Conservation (phyloP, 1,140 invertebrate species). For the Zeugodacus cucurbitae region DNA sequence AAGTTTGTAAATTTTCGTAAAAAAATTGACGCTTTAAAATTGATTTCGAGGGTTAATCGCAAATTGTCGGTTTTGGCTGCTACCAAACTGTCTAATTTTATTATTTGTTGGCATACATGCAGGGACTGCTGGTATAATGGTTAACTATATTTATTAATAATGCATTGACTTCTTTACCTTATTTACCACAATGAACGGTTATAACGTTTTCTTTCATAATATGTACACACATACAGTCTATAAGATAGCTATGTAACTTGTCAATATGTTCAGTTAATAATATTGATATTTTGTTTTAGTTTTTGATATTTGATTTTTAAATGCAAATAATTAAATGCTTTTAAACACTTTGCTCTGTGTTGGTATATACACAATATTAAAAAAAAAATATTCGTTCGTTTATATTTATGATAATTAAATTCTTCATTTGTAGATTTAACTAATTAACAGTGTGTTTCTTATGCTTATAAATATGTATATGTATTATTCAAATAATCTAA, state of each 20-base stretch:
- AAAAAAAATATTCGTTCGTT: neutral
- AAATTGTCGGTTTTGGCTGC: neutral
- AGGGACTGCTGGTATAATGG: neutral
- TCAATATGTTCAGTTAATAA: neutral
- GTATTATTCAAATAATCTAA: constrained; percentile 7
- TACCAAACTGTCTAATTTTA: neutral
- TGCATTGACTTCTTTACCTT: constrained; percentile 12
- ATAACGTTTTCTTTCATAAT: neutral
- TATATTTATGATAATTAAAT: constrained; percentile 28
- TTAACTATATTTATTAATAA: neutral
- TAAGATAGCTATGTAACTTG: neutral
- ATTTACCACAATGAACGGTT: neutral
- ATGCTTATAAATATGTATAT: neutral
- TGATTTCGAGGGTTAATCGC: constrained; percentile 4
- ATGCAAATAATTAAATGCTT: constrained; percentile 15
- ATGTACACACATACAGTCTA: neutral
- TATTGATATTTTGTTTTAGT: neutral
- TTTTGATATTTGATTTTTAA: neutral
- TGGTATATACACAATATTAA: neutral
- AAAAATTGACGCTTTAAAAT: constrained; percentile 31
- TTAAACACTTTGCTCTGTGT: neutral
- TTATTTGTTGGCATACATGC: neutral
- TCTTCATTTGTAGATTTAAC: constrained; percentile 27
- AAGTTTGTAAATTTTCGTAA: constrained; percentile 14
- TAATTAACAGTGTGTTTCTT: constrained; percentile 28